Evolutionary conservation across 2,113 vertebrate species (phyloP), one percentile per base, ranked within the genome.

Genomic region (Syngnathoides biaculeatus): DNA sequence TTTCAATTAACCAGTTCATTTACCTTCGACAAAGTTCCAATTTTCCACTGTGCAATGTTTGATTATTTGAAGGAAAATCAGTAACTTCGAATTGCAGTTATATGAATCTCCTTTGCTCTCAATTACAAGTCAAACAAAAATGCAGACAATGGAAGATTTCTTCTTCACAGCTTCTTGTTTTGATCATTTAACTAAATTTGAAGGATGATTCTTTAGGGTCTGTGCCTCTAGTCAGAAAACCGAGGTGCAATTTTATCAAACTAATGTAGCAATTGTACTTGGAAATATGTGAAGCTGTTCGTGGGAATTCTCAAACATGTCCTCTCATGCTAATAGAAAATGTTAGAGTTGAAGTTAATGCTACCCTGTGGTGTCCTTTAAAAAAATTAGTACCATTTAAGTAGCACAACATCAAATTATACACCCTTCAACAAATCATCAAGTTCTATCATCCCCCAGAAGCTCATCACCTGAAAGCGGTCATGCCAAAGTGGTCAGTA

Each of bases 401-500:
- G 68, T 74, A 67, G 62, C 24, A 1, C 50, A 30, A 20, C n/a
- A 65, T 48, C 62, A 65, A 43, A 68, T 74, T 55, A 52, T 58
- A 22, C 61, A 72, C 69, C 56, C 72, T 62, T 69, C 65, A 71
- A 73, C 57, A 50, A 53, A 50, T 68, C 77, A 63, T 80, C 57
- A 61, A 61, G 58, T 61, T 61, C 58, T 40, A 40, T 61, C 58
- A 60, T 70, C 75, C 56, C 60, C 22, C 7, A 22, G 53, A 27
- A 67, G 68, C 24, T 71, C 68, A 73, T 83, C 75, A 83, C 75
- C 12, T 63, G 59, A 69, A 60, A 68, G 64, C 45, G 77, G 58
- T 74, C 68, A 68, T 39, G 59, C 67, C 62, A 58, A 26, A 78
- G 66, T 50, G 40, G 64, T 72, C 56, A 67, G 55, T 40, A 70